These are phyloP conservation scores for Notodonta ziczac DNA, from an alignment of 2,888 invertebrate species.

Conservation along the genomic window DNA sequence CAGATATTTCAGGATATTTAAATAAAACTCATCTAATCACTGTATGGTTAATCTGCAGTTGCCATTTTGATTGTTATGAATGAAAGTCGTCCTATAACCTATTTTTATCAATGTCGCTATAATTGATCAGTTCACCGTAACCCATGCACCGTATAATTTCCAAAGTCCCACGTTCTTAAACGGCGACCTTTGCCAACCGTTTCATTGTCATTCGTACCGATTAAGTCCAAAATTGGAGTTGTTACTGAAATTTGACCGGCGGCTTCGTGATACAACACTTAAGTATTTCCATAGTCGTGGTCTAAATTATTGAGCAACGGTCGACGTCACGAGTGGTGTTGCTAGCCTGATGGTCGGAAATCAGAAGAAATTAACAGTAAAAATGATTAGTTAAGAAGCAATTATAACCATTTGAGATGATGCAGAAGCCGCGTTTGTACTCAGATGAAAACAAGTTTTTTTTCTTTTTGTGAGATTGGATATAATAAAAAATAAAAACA, in stretches of 20 bases:
- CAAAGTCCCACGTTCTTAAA: slow-evolving; percentile 47
- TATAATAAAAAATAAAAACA: too few species aligned
- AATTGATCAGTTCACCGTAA: slow-evolving; percentile 1
- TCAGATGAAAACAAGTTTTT: too few species aligned
- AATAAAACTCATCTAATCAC: neutral
- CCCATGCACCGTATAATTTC: slow-evolving; percentile 18
- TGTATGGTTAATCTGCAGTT: neutral
- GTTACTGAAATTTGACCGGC: slow-evolving; percentile 56
- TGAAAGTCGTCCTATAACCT: neutral
- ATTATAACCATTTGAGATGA: too few species aligned
- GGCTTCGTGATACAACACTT: slow-evolving; percentile 60
- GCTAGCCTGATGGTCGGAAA: neutral
- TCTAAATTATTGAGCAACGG: slow-evolving; percentile 53
- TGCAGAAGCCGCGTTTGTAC: too few species aligned
- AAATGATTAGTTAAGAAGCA: neutral
- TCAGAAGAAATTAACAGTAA: neutral
- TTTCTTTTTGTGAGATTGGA: too few species aligned
- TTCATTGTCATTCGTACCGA: slow-evolving; percentile 57
- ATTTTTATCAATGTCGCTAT: neutral
- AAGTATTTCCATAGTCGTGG: slow-evolving; percentile 70
- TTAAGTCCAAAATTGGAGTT: slow-evolving; percentile 59
- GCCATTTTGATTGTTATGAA: neutral
- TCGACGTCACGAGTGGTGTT: slow-evolving; percentile 43
- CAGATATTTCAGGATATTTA: neutral
- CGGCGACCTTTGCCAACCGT: slow-evolving; percentile 49